Base-by-base conservation (phyloP, 2,797 vertebrate genomes). In the Spondyliosoma cantharus region DNA sequence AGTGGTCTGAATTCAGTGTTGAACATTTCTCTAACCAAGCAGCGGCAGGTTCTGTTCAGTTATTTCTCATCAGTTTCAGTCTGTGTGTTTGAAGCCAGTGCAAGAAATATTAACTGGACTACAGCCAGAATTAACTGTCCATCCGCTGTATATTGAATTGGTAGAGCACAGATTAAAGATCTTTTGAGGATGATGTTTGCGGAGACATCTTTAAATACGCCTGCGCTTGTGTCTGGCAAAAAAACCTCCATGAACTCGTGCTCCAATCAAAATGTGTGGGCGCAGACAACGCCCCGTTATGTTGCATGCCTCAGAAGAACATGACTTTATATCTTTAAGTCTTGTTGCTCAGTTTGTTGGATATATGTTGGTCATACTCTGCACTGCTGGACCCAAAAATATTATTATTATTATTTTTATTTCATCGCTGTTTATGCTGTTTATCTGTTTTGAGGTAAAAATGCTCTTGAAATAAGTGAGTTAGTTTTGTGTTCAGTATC, bases 1-100 rank as follows among this genome's bases (percentile, higher is more conserved):
- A 92, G 89, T 93, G 95, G 89, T 20, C 1, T 25, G 45, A 14
- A 24, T 71, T 13, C 0, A 24, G 37, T 20, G 27, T 37, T 7
- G 3, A 63, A 15, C 5, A 5, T 61, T 67, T 53, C 19, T 64
- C 52, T 52, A 12, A 37, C 42, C 16, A 32, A n/a, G 60, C 20
- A 22, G 60, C 42, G 22, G 4, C 1, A 7, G 58, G 67, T 32
- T 56, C 57, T 16, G 4, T 9, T 2, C 20, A 43, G 5, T 17
- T 65, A 17, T 60, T 68, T 29, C 12, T 43, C 27, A 3, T 57
- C 68, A 61, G 49, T 49, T 24, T 29, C 19, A 66, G 20, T 49
- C 61, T 49, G 15, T 43, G 25, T 17, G 4, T 76, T 56, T 59
- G 9, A 42, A 13, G 17, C 52, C 32, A 78, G 43, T 64, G 9